Evolutionary conservation across 2,888 invertebrate genomes (phyloP), one percentile per base, ranked within the genome.

Genomic region (Muscina levida): DNA sequence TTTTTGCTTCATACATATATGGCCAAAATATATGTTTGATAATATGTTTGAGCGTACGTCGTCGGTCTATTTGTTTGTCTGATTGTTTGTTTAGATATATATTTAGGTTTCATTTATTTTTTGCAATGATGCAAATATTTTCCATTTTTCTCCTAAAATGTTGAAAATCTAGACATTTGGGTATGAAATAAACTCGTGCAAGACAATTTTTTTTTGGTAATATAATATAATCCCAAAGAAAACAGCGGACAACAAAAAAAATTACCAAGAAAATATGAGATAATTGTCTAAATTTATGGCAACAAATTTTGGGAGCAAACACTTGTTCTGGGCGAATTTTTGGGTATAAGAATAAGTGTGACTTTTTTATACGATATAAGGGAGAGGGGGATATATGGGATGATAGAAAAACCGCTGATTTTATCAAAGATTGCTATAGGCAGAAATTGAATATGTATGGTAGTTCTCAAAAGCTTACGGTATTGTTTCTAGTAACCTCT

Each of bases 211-310:
- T n/a, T n/a, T n/a, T n/a, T n/a, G n/a, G n/a, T n/a, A n/a, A n/a
- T n/a, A n/a, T n/a, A n/a, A n/a, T n/a, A n/a, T n/a, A n/a, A n/a
- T n/a, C n/a, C n/a, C n/a, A n/a, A 37, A 56, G 31, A 57, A 57
- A 31, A 37, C 17, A 19, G 42, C 19, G 8, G 26, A n/a, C 39
- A 62, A 19, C n/a, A n/a, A n/a, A n/a, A 62, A 42, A 42, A 62
- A n/a, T 37, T 11, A 11, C 15, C 13, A 42, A 59, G 42, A 19
- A 37, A 31, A 6, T 31, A 62, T 62, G 62, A 62, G 62, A 39
- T 62, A 62, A 62, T 37, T 39, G 39, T 62, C 62, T 62, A 62
- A 62, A 39, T 62, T 39, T 59, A 59, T 42, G 56, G 19, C 56
- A 24, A 24, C 13, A 56, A 56, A 56, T 26, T 56, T 48, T 51